Conservation (phyloP, 2,888 invertebrate genomes). For the Cantharis lateralis region DNA sequence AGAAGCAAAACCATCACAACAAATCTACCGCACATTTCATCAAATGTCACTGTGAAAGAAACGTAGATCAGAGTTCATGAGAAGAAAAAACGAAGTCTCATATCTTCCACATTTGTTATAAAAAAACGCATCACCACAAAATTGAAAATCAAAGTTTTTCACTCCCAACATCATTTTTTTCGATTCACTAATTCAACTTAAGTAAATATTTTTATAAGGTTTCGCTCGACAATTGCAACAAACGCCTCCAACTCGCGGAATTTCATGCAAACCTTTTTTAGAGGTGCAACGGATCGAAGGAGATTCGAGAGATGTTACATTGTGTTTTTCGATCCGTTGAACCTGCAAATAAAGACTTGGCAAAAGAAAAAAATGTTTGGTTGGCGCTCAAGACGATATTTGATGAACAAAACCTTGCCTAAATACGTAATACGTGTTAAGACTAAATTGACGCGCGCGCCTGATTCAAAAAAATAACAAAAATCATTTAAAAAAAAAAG, state of each 20-base stretch:
- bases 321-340: background rate
- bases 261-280: background rate
- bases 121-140: background rate
- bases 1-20: slow-evolving; percentile 13
- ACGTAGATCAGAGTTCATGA: background rate
- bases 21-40: slow-evolving; percentile 1
- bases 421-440: background rate
- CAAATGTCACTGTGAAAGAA: background rate
- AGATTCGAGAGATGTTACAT: background rate
- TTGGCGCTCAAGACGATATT: background rate
- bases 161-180: background rate
- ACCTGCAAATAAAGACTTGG: background rate
- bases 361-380: background rate
- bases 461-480: background rate
- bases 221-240: background rate
- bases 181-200: slow-evolving; percentile 5
- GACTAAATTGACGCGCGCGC: background rate
- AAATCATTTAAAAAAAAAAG: slow-evolving; percentile 2
- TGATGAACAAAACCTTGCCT: background rate
- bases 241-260: background rate
- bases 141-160: background rate
- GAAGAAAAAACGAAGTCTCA: background rate
- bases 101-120: background rate
- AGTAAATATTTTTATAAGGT: background rate
- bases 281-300: background rate